Conservation (phyloP, 2,797 vertebrate species). For the Cyprinella venusta region DNA sequence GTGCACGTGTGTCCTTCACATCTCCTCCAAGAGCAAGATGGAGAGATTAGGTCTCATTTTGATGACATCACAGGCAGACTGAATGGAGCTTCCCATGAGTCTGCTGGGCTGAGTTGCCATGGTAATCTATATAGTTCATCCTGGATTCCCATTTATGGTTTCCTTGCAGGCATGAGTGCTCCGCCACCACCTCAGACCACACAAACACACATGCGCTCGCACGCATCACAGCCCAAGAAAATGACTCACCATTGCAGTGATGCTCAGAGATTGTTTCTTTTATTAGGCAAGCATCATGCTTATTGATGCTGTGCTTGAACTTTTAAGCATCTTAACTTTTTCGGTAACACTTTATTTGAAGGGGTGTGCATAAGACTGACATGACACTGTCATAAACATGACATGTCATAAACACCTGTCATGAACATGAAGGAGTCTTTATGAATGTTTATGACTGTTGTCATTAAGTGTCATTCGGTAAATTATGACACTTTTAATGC, state of each 20-base stretch:
- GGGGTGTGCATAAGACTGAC: no score
- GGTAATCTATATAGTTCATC: conserved; percentile 47
- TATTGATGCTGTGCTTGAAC: background rate
- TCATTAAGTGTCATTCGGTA: no score
- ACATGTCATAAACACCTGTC: no score
- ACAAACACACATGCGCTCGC: background rate
- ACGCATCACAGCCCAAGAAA: background rate
- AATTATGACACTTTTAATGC: no score
- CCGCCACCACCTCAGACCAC: conserved; percentile 3
- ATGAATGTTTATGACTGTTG: no score
- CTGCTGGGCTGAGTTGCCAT: conserved; percentile 55
- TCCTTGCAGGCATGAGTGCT: conserved; percentile 43
- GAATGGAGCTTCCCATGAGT: conserved; percentile 52
- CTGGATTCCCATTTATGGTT: conserved; percentile 47
- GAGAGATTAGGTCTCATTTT: conserved; percentile 55
- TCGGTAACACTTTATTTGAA: no score
- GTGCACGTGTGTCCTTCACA: conserved; percentile 49
- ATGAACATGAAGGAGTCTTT: no score
- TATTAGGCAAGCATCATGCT: background rate
- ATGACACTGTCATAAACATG: no score
- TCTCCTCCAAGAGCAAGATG: conserved; percentile 53
- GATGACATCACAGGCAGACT: conserved; percentile 59
- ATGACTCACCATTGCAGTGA: conserved; percentile 6
- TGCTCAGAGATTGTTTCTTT: conserved; percentile 5
- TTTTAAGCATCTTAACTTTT: no score